A percentile compares a stretch with the other conserved stretches of the same genome.
Evolutionary conservation across 2,797 vertebrate genomes (phyloP).

Genomic region (Gobionotothen gibberifrons): DNA sequence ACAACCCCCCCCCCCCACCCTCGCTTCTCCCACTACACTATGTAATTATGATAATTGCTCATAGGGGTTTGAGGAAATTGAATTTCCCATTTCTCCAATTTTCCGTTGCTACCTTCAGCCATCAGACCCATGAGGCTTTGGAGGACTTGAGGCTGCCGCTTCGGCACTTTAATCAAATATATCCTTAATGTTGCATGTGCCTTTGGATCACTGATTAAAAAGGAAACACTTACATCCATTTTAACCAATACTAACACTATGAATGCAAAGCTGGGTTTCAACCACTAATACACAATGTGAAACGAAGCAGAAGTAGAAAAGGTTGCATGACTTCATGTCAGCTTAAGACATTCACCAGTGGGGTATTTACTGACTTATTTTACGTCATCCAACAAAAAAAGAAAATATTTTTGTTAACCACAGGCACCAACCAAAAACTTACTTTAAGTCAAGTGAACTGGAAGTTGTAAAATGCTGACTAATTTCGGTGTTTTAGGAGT

Average conservation of each 20-base stretch:
- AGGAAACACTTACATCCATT: no score
- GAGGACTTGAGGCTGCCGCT: conserved; percentile 24
- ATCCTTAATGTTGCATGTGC: conserved; percentile 27
- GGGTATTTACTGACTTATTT: no score
- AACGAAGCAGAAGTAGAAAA: background rate
- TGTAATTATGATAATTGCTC: conserved; percentile 78
- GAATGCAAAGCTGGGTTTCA: background rate
- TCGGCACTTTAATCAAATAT: conserved; percentile 37
- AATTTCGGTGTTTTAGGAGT: no score
- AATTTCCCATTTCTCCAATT: conserved; percentile 61
- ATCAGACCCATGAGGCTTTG: background rate
- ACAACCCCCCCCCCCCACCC: conserved; percentile 28
- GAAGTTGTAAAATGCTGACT: no score
- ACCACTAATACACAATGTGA: background rate
- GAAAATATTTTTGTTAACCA: no score
- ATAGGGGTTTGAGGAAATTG: conserved; percentile 69
- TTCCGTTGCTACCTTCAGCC: conserved; percentile 29
- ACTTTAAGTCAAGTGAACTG: no score
- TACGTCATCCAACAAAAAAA: no score
- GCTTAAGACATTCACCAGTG: no score
- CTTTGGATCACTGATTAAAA: background rate
- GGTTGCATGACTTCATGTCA: no score
- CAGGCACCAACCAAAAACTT: no score
- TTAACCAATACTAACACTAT: background rate
- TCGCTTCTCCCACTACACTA: conserved; percentile 56